A percentile compares a stretch with the other conserved stretches of the same genome.
These are phyloP conservation scores for Leguminivora glycinivorella DNA, from an alignment of 1,140 invertebrate genomes.

Conservation along the genomic window DNA sequence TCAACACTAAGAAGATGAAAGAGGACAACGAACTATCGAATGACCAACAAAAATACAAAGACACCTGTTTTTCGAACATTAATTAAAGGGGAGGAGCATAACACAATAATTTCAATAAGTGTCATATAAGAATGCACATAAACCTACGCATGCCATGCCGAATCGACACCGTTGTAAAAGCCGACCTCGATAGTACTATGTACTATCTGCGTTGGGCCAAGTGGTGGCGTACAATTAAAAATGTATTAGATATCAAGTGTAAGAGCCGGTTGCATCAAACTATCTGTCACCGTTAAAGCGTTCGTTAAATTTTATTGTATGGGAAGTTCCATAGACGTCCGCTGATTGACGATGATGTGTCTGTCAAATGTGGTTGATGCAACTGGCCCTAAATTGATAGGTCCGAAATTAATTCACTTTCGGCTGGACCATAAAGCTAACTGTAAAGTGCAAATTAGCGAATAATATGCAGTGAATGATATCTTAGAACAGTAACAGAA, in stretches of 20 bases:
- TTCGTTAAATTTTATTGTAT: no score
- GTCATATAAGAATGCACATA: conserved; percentile 37
- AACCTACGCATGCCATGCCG: conserved; percentile 49
- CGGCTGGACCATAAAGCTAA: no score
- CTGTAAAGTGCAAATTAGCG: background rate
- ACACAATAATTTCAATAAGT: conserved; percentile 32
- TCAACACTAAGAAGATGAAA: conserved; percentile 16
- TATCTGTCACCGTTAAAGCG: background rate
- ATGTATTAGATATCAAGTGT: background rate
- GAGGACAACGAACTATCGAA: conserved; percentile 12
- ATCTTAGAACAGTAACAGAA: no score
- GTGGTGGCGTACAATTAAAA: background rate
- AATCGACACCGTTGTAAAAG: conserved; percentile 51
- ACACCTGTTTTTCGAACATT: conserved; percentile 15
- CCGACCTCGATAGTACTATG: conserved; percentile 44
- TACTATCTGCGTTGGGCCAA: conserved; percentile 5
- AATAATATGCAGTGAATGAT: background rate
- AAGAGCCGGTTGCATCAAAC: background rate
- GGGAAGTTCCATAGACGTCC: no score
- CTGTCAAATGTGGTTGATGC: no score
- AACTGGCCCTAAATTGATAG: no score
- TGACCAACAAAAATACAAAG: conserved; percentile 3
- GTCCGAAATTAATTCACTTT: no score
- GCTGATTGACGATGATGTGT: no score
- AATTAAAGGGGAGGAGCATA: conserved; percentile 1